These are phyloP conservation scores for Leuciscus idus DNA, from an alignment of 2,113 vertebrate genomes.

Conservation along the genomic window DNA sequence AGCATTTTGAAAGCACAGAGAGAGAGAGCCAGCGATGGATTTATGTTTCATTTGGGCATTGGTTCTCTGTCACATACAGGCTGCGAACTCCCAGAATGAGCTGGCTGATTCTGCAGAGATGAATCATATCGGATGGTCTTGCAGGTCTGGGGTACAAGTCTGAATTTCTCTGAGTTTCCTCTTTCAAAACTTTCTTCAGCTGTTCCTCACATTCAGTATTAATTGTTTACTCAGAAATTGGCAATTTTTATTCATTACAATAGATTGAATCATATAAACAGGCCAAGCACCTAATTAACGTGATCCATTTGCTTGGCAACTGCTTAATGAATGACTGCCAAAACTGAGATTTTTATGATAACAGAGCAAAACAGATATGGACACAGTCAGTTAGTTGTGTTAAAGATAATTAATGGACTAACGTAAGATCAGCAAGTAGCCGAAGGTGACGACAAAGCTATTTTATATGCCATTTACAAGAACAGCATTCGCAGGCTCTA, in stretches of 20 bases:
- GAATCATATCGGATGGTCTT: slow-evolving; percentile 70
- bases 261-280: not conserved
- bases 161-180: slow-evolving; percentile 60
- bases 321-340: slow-evolving; percentile 8
- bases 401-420: slow-evolving; percentile 26
- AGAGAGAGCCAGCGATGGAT: not conserved
- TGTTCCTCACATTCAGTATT: slow-evolving; percentile 12
- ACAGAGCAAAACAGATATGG: not conserved
- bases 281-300: slow-evolving; percentile 42
- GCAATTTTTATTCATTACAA: not conserved
- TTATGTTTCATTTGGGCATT: slow-evolving; percentile 74
- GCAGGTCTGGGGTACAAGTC: slow-evolving; percentile 58
- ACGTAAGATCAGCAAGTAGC: slow-evolving; percentile 20
- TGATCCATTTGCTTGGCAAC: slow-evolving; percentile 11
- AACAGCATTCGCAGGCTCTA: slow-evolving; percentile 15
- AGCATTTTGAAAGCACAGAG: slow-evolving; percentile 67
- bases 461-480: slow-evolving; percentile 12
- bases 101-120: slow-evolving; percentile 74
- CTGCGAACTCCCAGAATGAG: slow-evolving; percentile 70
- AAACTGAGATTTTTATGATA: slow-evolving; percentile 13
- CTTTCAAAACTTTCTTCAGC: slow-evolving; percentile 26
- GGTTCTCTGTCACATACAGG: slow-evolving; percentile 73
- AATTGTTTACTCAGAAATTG: not conserved
- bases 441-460: slow-evolving; percentile 27
- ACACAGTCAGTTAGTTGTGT: not conserved